Evolutionary conservation across 1,140 invertebrate species (phyloP), one percentile per base, ranked within the genome.

Genomic region (Temnothorax longispinosus): DNA sequence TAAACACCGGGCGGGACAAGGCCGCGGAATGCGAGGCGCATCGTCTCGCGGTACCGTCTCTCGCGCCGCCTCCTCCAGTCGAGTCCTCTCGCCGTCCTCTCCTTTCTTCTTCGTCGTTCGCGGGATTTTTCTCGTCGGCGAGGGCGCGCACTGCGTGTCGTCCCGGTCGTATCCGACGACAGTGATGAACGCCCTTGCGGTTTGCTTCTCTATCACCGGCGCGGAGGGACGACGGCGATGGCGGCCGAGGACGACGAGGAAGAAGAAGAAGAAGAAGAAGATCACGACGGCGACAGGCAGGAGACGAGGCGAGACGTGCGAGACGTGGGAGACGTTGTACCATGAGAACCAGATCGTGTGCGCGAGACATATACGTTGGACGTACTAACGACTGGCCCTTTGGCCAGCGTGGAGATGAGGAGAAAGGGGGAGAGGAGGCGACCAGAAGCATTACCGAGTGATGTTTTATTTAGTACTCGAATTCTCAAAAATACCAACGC

Each of bases 381-480:
- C 91, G 90, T 93, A 94, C 91, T 94, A 94, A 94, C 93, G 92
- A 93, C 88, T 92, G 65, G 86, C 47, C 72, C 41, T 56, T 27
- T 21, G 60, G 41, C n/a, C 44, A 11, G 69, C 2, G 54, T 41
- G 50, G 44, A 69, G 47, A n/a, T 32, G 21, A 82, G 4, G 27
- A 10, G 18, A 82, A 2, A 32, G 13, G 38, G 11, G 64, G 18
- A n/a, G 41, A 7, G 1, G 5, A 50, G 27, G 8, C 62, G 47
- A 21, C 60, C 27, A 65, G 65, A 69, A 50, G 54, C 15, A 80
- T 80, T 81, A 67, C 67, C 89, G 86, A 93, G 91, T 94, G 93
- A 94, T 94, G 93, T 94, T 94, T 94, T 94, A 94, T 94, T 94
- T 94, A 94, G 91, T 93, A 93, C 91, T 91, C 88, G 89, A 88